Percentiles rank a stretch among this genome's conserved stretches.
Evolutionary conservation across 2,113 vertebrate genomes (phyloP).

Genomic region (Melanotaenia duboulayi): DNA sequence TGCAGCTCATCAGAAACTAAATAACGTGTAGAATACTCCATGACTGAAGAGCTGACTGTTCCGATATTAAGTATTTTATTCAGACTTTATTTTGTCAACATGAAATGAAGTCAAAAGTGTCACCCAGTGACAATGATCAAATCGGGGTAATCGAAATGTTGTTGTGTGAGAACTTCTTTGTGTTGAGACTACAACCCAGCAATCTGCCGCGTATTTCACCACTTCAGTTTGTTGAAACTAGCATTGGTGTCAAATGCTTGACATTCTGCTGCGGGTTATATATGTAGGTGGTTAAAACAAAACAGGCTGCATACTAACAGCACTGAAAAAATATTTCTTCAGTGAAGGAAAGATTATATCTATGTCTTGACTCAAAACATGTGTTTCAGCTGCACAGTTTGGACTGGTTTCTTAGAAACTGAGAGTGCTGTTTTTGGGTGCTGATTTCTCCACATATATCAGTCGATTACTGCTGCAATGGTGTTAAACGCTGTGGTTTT

Average conservation of each 20-base stretch:
- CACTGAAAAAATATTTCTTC: background rate
- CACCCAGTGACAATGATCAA: background rate
- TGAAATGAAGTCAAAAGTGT: background rate
- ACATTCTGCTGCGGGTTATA: slow-evolving; percentile 30
- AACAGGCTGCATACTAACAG: slow-evolving; percentile 26
- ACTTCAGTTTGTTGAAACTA: slow-evolving; percentile 8
- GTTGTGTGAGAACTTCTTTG: background rate
- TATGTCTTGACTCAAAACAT: slow-evolving; percentile 35
- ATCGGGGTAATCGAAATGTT: background rate
- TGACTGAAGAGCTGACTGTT: slow-evolving; percentile 15
- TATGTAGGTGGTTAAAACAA: slow-evolving; percentile 47
- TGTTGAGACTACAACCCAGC: background rate
- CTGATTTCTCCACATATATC: too few relatives aligned
- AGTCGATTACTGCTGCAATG: too few relatives aligned
- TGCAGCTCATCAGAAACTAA: slow-evolving; percentile 52
- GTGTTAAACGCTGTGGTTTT: too few relatives aligned
- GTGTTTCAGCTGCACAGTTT: slow-evolving; percentile 14
- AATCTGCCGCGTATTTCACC: background rate
- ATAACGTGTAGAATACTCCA: slow-evolving; percentile 14
- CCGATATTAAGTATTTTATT: slow-evolving; percentile 10
- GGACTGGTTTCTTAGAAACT: too few relatives aligned
- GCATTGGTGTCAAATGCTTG: slow-evolving; percentile 1
- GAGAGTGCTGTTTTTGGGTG: too few relatives aligned
- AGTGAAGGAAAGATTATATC: slow-evolving; percentile 6
- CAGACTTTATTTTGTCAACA: slow-evolving; percentile 3